phyloP scores from a whole-genome alignment of 2,888 invertebrate genomes.

The Cataglyphis albicans region DNA sequence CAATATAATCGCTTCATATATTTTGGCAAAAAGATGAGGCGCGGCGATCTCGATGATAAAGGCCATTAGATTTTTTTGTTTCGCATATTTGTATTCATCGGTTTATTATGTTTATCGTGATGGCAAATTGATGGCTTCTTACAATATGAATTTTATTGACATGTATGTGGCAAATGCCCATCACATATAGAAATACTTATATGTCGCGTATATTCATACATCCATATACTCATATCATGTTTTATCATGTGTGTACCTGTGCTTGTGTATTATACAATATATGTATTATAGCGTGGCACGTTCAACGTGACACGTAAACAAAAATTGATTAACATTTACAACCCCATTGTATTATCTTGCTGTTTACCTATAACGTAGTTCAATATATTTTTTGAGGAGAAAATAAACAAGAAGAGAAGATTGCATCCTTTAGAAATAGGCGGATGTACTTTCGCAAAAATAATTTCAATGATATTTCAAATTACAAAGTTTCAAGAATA shows the following conservation, averaged over 20 bases:
- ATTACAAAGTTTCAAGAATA: slow-evolving; percentile 10
- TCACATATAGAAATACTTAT: slow-evolving; percentile 45
- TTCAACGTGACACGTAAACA: slow-evolving; percentile 70
- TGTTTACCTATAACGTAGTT: slow-evolving; percentile 23
- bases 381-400: background rate
- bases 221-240: slow-evolving; percentile 50
- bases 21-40: background rate
- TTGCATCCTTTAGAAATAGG: background rate
- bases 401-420: background rate
- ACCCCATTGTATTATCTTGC: slow-evolving; percentile 24
- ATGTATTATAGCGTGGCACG: slow-evolving; percentile 62
- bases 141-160: slow-evolving; percentile 51
- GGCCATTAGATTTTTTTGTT: slow-evolving; percentile 1
- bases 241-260: slow-evolving; percentile 45
- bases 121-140: slow-evolving; percentile 40
- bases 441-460: background rate
- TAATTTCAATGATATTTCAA: background rate
- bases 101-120: background rate
- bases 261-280: slow-evolving; percentile 62
- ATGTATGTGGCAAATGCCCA: slow-evolving; percentile 43
- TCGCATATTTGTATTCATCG: background rate
- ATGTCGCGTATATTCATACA: slow-evolving; percentile 63
- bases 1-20: background rate
- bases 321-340: slow-evolving; percentile 59
- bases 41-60: background rate